Base-by-base conservation (phyloP, 2,113 vertebrate species). In the Acrocephalus kingi region DNA sequence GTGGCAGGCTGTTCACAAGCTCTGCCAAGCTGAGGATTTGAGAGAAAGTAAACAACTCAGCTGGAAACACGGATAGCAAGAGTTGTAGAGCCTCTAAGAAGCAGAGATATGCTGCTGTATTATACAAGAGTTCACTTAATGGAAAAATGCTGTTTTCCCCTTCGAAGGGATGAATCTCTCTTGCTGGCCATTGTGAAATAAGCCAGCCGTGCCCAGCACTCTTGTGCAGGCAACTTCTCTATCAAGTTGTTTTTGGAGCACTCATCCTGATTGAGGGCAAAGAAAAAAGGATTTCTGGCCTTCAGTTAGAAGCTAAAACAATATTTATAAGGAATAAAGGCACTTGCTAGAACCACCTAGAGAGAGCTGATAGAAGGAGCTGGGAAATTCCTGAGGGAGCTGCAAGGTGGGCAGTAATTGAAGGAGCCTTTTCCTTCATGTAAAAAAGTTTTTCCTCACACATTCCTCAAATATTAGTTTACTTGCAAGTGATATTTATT, bases 1-100 rank as follows among this genome's bases (percentile, higher is more conserved):
- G 77, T 91, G 71, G 86, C 94, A 95, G 91, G 55, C 90, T 95
- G 93, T 76, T 95, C 93, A 76, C 87, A 90, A 43, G 83, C 92
- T 72, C 88, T 95, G 94, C 93, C 94, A 97, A 93, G 89, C 33
- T 46, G 83, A 81, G 80, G 80, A 86, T 93, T 90, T 95, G 90
- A 93, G 92, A 84, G 90, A 92, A 90, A 94, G 90, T 96, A 95
- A 97, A 96, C 93, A 96, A 84, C 90, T 94, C 56, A 0, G 68
- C 59, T 94, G 94, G 94, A 94, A 96, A 94, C 79, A 54, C 0
- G 64, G 93, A 35, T 39, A 90, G 83, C 83, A 58, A 87, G 93
- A 5, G 11, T 46, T 81, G 73, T 39, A 13, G 43, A 35, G 74
- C 7, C 61, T 94, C 23, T 9, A 49, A 89, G 94, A 48, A 90